Evolutionary conservation across 1,140 invertebrate species (phyloP).

Genomic region (Drosophila mayri): DNA sequence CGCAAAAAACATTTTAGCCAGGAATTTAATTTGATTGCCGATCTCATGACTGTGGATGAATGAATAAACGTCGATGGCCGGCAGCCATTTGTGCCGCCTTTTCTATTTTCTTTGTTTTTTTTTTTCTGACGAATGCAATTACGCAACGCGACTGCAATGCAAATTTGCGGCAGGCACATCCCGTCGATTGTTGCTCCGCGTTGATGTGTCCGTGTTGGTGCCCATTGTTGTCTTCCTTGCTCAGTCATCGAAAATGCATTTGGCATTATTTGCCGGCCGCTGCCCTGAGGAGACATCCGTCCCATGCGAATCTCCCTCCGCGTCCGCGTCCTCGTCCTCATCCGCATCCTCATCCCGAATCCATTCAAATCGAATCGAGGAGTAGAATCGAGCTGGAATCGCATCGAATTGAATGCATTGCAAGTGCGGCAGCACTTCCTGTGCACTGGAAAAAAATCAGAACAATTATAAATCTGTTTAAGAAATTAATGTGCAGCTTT

Average conservation of each 20-base stretch:
- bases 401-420: constrained; percentile 65
- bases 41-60: constrained; percentile 37
- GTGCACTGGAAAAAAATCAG: constrained; percentile 8
- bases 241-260: constrained; percentile 64
- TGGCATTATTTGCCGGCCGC: constrained; percentile 64
- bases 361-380: constrained; percentile 48
- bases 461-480: not conserved
- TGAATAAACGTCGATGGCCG: constrained; percentile 19
- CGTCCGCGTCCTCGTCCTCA: not conserved
- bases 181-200: constrained; percentile 22
- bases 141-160: constrained; percentile 54
- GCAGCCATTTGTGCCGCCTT: constrained; percentile 19
- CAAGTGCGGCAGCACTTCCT: constrained; percentile 23
- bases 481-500: too few relatives aligned
- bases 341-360: not conserved
- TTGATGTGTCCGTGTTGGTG: constrained; percentile 1
- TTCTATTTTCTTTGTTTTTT: constrained; percentile 28
- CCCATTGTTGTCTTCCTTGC: constrained; percentile 25
- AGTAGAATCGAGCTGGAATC: constrained; percentile 55
- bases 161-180: constrained; percentile 29
- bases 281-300: constrained; percentile 53
- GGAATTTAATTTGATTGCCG: constrained; percentile 52
- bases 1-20: constrained; percentile 40
- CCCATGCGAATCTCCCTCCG: not conserved
- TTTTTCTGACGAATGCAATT: constrained; percentile 75